Conservation (phyloP, 1,140 invertebrate species). For the Lepidurus apus region DNA sequence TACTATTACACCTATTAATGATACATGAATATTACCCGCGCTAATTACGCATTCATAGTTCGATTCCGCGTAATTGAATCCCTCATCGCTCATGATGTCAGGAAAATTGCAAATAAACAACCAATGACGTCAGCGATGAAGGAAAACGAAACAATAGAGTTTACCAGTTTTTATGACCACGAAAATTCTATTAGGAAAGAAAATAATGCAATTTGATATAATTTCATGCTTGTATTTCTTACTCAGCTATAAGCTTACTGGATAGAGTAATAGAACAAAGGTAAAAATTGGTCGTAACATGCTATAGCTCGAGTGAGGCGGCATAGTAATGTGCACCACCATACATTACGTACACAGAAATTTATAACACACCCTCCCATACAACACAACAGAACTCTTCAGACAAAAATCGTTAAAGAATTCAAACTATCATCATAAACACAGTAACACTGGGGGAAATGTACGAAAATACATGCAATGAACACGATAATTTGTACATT, state of each 20-base stretch:
- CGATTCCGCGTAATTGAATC: too few species aligned
- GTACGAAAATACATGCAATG: neutral
- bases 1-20: too few species aligned
- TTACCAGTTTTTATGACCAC: too few species aligned
- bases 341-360: neutral
- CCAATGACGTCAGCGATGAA: too few species aligned
- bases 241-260: neutral
- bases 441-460: neutral
- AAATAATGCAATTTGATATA: neutral
- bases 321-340: neutral
- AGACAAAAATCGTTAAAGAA: neutral
- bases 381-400: neutral
- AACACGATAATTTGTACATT: slow-evolving; percentile 7
- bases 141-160: too few species aligned
- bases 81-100: too few species aligned
- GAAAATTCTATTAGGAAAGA: neutral
- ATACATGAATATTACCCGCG: too few species aligned
- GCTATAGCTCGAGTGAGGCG: neutral
- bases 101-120: too few species aligned
- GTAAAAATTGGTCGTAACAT: slow-evolving; percentile 12
- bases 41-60: too few species aligned
- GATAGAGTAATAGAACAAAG: neutral
- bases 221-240: neutral
- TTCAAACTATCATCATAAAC: neutral
- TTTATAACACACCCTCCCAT: neutral